Base-by-base conservation (phyloP, 2,888 invertebrate genomes). In the Oligia fasciuncula region DNA sequence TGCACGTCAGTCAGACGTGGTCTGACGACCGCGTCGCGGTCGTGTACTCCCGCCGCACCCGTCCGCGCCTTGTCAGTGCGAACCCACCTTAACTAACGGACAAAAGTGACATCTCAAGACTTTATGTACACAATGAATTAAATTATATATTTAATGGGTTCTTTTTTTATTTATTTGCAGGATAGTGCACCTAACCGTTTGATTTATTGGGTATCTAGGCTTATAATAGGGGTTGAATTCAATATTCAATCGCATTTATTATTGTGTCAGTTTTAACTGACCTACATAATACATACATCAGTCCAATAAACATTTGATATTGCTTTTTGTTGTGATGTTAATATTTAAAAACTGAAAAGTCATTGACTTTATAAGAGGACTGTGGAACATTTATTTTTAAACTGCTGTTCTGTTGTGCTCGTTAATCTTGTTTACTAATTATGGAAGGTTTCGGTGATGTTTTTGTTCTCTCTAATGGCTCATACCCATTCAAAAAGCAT, bases 61-160 rank as follows among this genome's bases (percentile, higher is more conserved):
- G 92, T 92, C 8, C 92, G 94, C 46, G 94, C 95, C 2, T 85
- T 94, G 0, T 94, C 94, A 8, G 91, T 95, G 68, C 93, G 94
- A 49, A 93, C 94, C 4, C 93, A 95, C 75, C 93, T 95, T 75
- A 93, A 94, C 80, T 95, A 81, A 85, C 23, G n/a, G 49, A 76
- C 40, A 46, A 60, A 46, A 69, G 57, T 69, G 68, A 76, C 14
- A 40, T 73, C 49, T 84, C 23, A 77, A 73, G 46, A 86, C 68
- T 69, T 74, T 74, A 57, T 81, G 70, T 8, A 71, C 17, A 51
- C n/a, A 75, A 66, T 83, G 0, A 72, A 79, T 77, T 85, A 77
- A 77, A 86, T 72, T 67, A 73, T 66, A 29, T 68, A 70, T 75
- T 19, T 49, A 19, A 46, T n/a, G 35, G 19, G 11, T 57, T 46